Evolutionary conservation across 2,888 invertebrate genomes (phyloP), one percentile per base, ranked within the genome.

Genomic region (Pseudococcus longispinus): DNA sequence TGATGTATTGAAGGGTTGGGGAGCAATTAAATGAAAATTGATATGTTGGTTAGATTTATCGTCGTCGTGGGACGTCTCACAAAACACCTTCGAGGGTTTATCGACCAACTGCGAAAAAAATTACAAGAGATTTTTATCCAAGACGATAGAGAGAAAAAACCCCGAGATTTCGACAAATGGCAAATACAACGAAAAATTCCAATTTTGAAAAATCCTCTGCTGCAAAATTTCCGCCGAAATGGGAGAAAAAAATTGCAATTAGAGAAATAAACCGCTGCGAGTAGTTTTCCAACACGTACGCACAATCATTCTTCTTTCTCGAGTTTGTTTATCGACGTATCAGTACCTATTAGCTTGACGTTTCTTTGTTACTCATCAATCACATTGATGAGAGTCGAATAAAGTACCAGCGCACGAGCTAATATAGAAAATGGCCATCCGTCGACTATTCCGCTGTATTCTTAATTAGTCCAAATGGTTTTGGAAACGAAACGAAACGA

Each of bases 11-110:
- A 60, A 2, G 60, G 23, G 11, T 20, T 60, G 23, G 9, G 11
- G 6, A 60, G 70, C 70, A 70, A 70, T 70, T 70, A 70, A 70
- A 70, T 70, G 70, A 70, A 70, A 70, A 70, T 70, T 70, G 70
- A 70, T 70, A 70, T 18, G 70, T 29, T 70, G 13, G 70, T 8
- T 18, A 70, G 70, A 70, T 70, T 70, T 70, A 70, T 70, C 70
- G 70, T 70, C 70, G 70, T 29, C 29, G 18, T 18, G 70, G 70
- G 70, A 70, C 29, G 60, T 60, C 70, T 26, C 29, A 70, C n/a
- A 15, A 70, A 29, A 70, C 51, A 70, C 70, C 70, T 70, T 29
- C 29, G 70, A 70, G 70, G 13, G 29, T 29, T 70, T 65, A 65
- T 70, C 70, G 32, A 70, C 8, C 2, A 15, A 11, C n/a, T 3